Evolutionary conservation across 2,888 invertebrate species (phyloP).

Genomic region (Andrena camellia): DNA sequence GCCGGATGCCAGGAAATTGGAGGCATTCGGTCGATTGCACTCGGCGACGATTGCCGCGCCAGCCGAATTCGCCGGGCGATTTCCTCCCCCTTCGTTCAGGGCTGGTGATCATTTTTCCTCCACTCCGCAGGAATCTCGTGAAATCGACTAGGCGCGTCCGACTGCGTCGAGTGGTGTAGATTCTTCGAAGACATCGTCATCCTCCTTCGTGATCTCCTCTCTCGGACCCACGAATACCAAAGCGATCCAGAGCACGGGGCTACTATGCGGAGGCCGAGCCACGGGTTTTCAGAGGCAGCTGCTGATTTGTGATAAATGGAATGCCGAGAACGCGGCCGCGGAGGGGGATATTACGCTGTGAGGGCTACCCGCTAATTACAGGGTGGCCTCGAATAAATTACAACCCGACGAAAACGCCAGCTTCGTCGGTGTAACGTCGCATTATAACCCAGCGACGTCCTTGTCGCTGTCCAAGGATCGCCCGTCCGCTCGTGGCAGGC

Average conservation of each 20-base stretch:
- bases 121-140: neutral
- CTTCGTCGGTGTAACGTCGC: slow-evolving; percentile 70
- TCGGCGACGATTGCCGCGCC: slow-evolving; percentile 47
- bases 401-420: slow-evolving; percentile 76
- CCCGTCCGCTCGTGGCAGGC: slow-evolving; percentile 1
- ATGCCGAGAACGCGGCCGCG: slow-evolving; percentile 77
- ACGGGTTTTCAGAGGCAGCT: slow-evolving; percentile 73
- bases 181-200: neutral
- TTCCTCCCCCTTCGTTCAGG: slow-evolving; percentile 7
- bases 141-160: no score
- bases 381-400: slow-evolving; percentile 80
- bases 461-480: slow-evolving; percentile 23
- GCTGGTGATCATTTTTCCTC: no score
- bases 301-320: slow-evolving; percentile 82
- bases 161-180: no score
- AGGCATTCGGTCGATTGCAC: slow-evolving; percentile 64
- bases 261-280: slow-evolving; percentile 25
- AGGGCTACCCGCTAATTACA: slow-evolving; percentile 81
- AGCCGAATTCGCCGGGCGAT: slow-evolving; percentile 40
- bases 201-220: neutral
- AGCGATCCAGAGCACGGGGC: neutral
- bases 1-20: slow-evolving; percentile 61
- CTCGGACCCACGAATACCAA: slow-evolving; percentile 9
- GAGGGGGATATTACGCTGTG: slow-evolving; percentile 75
- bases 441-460: slow-evolving; percentile 56